A percentile compares a stretch with the other conserved stretches of the same genome.
Evolutionary conservation across 2,888 invertebrate genomes (phyloP).

Genomic region (Tanytarsus gracilentus): DNA sequence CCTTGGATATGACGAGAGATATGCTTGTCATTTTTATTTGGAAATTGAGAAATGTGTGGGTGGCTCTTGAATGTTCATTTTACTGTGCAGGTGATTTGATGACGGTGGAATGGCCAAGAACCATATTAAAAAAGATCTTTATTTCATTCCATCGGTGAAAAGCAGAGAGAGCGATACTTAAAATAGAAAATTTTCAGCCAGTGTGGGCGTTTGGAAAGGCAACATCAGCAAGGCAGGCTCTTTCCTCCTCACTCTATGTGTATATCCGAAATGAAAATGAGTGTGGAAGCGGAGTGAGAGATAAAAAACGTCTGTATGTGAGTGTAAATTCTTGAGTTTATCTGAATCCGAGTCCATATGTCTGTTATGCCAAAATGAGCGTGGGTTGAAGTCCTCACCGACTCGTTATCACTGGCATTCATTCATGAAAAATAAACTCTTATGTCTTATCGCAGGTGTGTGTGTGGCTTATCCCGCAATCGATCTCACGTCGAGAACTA

Average conservation of each 20-base stretch:
- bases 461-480: constrained; percentile 3
- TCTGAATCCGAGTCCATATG: background rate
- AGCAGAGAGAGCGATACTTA: background rate
- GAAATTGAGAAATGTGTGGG: too few relatives aligned
- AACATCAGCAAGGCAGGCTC: too few relatives aligned
- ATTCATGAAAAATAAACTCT: background rate
- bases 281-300: background rate
- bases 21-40: too few relatives aligned
- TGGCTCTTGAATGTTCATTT: too few relatives aligned
- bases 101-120: background rate
- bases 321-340: background rate
- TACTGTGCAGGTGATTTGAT: background rate
- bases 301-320: background rate
- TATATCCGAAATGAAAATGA: background rate
- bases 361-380: background rate
- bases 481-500: background rate
- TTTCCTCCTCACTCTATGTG: too few relatives aligned
- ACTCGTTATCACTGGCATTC: constrained; percentile 9
- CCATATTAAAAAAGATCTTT: constrained; percentile 15
- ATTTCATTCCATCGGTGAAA: constrained; percentile 9
- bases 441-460: constrained; percentile 3
- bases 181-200: constrained; percentile 19
- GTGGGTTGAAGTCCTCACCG: constrained; percentile 9
- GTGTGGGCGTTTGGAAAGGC: too few relatives aligned
- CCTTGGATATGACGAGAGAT: too few relatives aligned